Conservation (phyloP, 2,113 vertebrate genomes). For the Rhabdornis inornatus region DNA sequence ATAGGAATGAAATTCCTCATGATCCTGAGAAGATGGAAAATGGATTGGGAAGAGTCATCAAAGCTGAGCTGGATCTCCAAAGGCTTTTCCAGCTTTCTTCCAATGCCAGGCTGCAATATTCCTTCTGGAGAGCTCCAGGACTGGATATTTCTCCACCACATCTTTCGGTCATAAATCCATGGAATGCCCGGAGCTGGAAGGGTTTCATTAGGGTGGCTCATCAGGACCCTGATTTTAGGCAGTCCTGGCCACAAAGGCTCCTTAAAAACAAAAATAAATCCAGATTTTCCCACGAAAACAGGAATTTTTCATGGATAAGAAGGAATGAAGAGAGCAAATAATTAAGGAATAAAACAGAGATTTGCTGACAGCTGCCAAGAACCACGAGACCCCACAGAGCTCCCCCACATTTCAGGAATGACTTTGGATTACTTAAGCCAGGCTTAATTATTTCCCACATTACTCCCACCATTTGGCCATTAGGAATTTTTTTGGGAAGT, state of each 20-base stretch:
- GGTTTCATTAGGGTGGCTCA: not conserved
- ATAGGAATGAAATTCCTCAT: not conserved
- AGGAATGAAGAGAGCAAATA: not conserved
- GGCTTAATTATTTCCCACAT: not conserved
- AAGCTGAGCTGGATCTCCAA: not conserved
- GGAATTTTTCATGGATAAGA: not conserved
- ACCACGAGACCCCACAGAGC: rapidly evolving
- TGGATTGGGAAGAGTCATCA: not conserved
- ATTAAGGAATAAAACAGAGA: not conserved
- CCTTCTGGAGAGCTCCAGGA: not conserved
- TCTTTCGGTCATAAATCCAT: not conserved
- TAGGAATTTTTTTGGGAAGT: not conserved
- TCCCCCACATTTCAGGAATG: not conserved
- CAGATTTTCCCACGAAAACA: rapidly evolving
- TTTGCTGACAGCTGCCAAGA: not conserved
- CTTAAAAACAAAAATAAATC: not conserved
- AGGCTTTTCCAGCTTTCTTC: not conserved
- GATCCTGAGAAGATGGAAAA: not conserved
- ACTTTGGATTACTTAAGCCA: not conserved
- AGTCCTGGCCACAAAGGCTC: too few relatives aligned
- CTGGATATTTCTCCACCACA: not conserved
- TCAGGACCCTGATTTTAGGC: not conserved
- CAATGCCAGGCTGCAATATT: too few relatives aligned
- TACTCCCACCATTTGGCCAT: not conserved
- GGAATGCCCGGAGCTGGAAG: not conserved